phyloP scores from a whole-genome alignment of 2,113 vertebrate genomes.

The Datnioides undecimradiatus region DNA sequence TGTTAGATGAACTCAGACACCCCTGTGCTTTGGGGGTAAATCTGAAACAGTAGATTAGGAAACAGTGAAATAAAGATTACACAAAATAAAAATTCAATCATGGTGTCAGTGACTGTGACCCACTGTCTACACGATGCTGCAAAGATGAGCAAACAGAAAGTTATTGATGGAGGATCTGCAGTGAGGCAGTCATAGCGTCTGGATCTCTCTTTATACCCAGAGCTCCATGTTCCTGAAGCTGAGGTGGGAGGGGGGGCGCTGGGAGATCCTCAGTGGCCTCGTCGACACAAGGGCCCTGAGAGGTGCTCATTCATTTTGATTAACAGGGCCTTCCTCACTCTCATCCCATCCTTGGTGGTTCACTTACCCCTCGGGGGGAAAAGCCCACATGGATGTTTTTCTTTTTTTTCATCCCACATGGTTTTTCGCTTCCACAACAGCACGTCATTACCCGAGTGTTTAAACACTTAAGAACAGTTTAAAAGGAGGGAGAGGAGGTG shows the following conservation, averaged over 20 bases:
- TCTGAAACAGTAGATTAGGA: background rate
- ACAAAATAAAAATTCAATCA: background rate
- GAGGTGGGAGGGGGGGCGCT: too few species aligned
- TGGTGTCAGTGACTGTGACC: background rate
- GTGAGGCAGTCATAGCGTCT: conserved; percentile 27
- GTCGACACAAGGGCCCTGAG: conserved; percentile 51
- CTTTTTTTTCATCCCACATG: conserved; percentile 73
- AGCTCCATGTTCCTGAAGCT: background rate
- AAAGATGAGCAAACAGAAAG: conserved; percentile 29
- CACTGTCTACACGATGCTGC: background rate
- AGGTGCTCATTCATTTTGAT: conserved; percentile 77
- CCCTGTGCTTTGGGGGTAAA: background rate
- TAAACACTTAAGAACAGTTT: conserved; percentile 83
- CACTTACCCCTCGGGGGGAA: conserved; percentile 49
- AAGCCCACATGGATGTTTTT: conserved; percentile 72
- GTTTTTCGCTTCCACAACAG: conserved; percentile 83
- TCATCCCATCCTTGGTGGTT: conserved; percentile 60
- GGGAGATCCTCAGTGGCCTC: conserved; percentile 43
- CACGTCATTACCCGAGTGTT: conserved; percentile 83
- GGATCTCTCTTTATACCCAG: conserved; percentile 52
- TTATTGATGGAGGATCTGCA: background rate
- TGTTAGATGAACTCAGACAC: background rate
- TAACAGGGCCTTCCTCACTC: conserved; percentile 71
- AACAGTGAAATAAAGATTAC: background rate
- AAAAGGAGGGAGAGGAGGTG: conserved; percentile 59